These are phyloP conservation scores for Aphaenogaster ashmeadi DNA, from an alignment of 1,140 invertebrate genomes.

Conservation along the genomic window DNA sequence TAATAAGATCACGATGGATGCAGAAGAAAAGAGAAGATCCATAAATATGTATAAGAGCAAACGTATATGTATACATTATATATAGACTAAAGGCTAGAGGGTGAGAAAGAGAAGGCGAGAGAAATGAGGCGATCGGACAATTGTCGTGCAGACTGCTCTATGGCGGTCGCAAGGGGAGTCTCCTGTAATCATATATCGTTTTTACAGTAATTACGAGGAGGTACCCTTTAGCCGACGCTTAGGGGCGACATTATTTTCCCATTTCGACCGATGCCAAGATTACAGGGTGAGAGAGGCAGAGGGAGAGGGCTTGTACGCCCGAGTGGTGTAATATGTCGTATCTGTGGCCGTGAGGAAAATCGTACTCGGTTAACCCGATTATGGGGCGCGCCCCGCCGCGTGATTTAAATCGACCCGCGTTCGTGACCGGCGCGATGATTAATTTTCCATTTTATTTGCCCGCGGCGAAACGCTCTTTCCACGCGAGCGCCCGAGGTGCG, in stretches of 20 bases:
- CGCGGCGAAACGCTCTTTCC: conserved; percentile 49
- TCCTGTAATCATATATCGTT: conserved; percentile 80
- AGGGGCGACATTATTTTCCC: conserved; percentile 74
- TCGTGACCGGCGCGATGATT: conserved; percentile 58
- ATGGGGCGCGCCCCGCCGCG: conserved; percentile 18
- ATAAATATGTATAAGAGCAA: background rate
- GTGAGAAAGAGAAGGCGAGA: conserved; percentile 14
- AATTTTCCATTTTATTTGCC: conserved; percentile 63
- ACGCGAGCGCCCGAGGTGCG: conserved; percentile 19
- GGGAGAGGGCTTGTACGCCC: background rate
- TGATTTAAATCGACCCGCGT: conserved; percentile 54
- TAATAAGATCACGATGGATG: background rate
- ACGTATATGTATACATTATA: conserved; percentile 8
- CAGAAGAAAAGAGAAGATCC: background rate
- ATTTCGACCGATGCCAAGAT: conserved; percentile 73
- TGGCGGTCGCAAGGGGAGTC: background rate
- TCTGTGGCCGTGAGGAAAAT: conserved; percentile 59
- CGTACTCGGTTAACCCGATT: conserved; percentile 62
- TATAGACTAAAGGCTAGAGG: too few species aligned
- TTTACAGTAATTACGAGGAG: conserved; percentile 79
- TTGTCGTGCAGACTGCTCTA: conserved; percentile 31
- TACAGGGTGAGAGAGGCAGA: conserved; percentile 27
- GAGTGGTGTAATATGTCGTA: conserved; percentile 62
- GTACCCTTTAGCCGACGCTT: conserved; percentile 70
- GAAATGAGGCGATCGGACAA: conserved; percentile 44